Percentiles rank a stretch among this genome's conserved stretches.
phyloP scores from a whole-genome alignment of 2,888 invertebrate genomes.

The Dryadula phaetusa region DNA sequence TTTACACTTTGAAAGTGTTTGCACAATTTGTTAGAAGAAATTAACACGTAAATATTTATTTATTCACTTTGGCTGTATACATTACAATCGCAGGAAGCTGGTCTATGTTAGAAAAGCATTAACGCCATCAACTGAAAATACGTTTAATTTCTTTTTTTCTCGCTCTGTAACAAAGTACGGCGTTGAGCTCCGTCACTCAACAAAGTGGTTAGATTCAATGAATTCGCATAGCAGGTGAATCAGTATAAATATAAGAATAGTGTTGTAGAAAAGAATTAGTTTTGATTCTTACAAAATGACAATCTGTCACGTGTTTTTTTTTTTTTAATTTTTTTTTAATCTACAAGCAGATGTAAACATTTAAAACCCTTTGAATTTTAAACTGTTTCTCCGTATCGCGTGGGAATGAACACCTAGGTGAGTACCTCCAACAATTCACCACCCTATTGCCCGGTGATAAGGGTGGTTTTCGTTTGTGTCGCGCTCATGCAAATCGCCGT shows the following conservation, averaged over 20 bases:
- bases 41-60: constrained; percentile 11
- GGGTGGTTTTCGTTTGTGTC: background rate
- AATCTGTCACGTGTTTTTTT: too few relatives aligned
- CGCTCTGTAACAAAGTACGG: too few relatives aligned
- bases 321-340: constrained; percentile 19
- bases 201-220: too few relatives aligned
- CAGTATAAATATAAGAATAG: too few relatives aligned
- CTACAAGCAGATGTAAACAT: constrained; percentile 52
- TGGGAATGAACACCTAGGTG: constrained; percentile 52
- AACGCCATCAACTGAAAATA: too few relatives aligned
- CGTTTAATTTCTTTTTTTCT: too few relatives aligned
- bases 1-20: background rate
- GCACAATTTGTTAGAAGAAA: constrained; percentile 27
- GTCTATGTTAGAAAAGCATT: too few relatives aligned
- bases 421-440: background rate
- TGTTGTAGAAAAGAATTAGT: too few relatives aligned
- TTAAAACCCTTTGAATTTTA: constrained; percentile 53
- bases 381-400: constrained; percentile 51
- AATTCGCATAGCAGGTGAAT: too few relatives aligned
- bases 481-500: constrained; percentile 7
- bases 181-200: too few relatives aligned
- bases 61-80: background rate
- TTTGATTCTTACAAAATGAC: too few relatives aligned
- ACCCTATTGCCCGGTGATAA: background rate
- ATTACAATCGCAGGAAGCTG: background rate